Percentiles rank a stretch among this genome's conserved stretches.
Evolutionary conservation across 2,113 vertebrate genomes (phyloP).

Genomic region (Dryoscopus gambensis): DNA sequence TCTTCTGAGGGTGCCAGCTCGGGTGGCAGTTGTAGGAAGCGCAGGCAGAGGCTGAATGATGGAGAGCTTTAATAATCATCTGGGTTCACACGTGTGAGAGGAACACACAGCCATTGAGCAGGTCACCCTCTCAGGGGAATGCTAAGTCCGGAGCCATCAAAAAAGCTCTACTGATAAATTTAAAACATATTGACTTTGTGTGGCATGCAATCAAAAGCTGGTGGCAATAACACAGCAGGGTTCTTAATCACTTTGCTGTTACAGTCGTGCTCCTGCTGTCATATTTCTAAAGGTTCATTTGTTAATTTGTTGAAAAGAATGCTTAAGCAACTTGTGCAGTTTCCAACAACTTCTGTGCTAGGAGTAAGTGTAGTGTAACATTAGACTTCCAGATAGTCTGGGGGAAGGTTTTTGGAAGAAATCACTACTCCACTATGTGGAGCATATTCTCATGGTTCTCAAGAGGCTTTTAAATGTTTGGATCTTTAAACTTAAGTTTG

Average conservation of each 20-base stretch:
- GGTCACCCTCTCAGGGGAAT: background rate
- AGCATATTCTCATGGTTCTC: background rate
- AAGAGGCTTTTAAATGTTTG: background rate
- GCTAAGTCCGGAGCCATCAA: background rate
- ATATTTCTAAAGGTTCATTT: slow-evolving; percentile 19
- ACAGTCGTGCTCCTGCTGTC: slow-evolving; percentile 24
- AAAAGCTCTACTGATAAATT: slow-evolving; percentile 19
- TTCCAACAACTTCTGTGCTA: background rate
- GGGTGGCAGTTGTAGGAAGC: background rate
- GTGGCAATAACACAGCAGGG: slow-evolving; percentile 39
- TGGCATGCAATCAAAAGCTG: slow-evolving; percentile 37
- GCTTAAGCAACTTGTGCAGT: background rate
- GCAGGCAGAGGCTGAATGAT: background rate
- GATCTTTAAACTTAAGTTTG: background rate
- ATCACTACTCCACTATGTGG: background rate
- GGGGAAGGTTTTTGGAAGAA: background rate
- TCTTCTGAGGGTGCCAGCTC: background rate
- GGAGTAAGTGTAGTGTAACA: background rate
- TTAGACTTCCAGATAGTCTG: background rate
- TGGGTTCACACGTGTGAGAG: background rate
- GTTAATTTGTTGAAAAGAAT: slow-evolving; percentile 40
- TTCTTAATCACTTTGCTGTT: slow-evolving; percentile 42
- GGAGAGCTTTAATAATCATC: slow-evolving; percentile 21
- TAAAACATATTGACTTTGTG: slow-evolving; percentile 15
- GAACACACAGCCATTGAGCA: background rate